Percentiles rank a stretch among this genome's conserved stretches.
Evolutionary conservation across 2,113 vertebrate genomes (phyloP).

Genomic region (Poeciliopsis occidentalis): DNA sequence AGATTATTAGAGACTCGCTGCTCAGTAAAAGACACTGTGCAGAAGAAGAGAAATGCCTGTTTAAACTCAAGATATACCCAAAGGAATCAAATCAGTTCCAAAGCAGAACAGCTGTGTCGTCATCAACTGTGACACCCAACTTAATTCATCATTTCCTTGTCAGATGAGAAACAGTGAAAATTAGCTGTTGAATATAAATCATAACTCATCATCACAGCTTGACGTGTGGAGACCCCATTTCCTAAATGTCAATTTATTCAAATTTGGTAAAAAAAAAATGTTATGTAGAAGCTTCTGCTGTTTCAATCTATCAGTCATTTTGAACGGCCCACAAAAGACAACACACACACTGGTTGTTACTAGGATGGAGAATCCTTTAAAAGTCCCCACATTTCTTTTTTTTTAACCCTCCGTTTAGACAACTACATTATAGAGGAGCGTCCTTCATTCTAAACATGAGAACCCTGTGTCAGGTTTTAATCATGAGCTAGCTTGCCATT

Average conservation of each 20-base stretch:
- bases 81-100: constrained; percentile 21
- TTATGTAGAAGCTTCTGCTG: constrained; percentile 2
- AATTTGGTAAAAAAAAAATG: not conserved
- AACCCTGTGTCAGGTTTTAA: too few species aligned
- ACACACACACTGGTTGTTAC: too few species aligned
- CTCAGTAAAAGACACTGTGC: constrained; percentile 57
- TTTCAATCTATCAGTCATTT: constrained; percentile 48
- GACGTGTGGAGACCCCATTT: not conserved
- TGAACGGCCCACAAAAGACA: constrained; percentile 15
- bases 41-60: constrained; percentile 61
- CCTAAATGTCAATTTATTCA: constrained; percentile 9
- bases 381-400: not conserved
- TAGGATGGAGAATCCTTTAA: constrained; percentile 13
- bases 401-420: not conserved
- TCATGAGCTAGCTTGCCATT: not conserved
- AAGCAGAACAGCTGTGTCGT: constrained; percentile 7
- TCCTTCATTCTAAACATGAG: not conserved
- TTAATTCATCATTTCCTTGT: constrained; percentile 30
- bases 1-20: constrained; percentile 72
- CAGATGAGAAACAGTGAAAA: constrained; percentile 18
- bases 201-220: constrained; percentile 7
- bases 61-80: constrained; percentile 38
- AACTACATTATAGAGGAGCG: not conserved
- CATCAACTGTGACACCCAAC: constrained; percentile 9
- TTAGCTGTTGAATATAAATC: constrained; percentile 19